A percentile compares a stretch with the other conserved stretches of the same genome.
Conservation (phyloP, 53 echinoderm and acorn worm genomes). For the Apostichopus leukothele region DNA sequence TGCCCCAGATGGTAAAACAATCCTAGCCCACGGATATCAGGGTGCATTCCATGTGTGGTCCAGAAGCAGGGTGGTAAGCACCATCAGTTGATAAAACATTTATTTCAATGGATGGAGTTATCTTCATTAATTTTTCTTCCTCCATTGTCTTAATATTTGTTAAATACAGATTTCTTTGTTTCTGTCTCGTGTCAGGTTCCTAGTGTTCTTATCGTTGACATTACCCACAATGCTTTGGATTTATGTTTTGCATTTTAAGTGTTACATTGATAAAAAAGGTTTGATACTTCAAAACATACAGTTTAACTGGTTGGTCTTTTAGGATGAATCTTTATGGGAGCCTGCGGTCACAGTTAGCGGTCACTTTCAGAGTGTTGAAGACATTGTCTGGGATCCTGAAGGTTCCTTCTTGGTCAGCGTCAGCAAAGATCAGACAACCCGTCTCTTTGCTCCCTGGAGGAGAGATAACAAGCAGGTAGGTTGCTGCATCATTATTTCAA, state of each 20-base stretch:
- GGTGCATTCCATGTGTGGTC: constrained; percentile 90
- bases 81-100: neutral
- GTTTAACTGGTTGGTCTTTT: neutral
- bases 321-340: constrained; percentile 53
- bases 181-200: too few relatives aligned
- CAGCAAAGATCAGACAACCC: constrained; percentile 87
- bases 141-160: too few relatives aligned
- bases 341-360: constrained; percentile 82
- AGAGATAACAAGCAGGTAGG: constrained; percentile 65
- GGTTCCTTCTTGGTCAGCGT: constrained; percentile 78
- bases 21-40: constrained; percentile 75
- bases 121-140: too few relatives aligned
- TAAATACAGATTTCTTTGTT: too few relatives aligned
- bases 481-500: neutral
- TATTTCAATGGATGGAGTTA: too few relatives aligned
- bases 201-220: too few relatives aligned
- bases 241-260: neutral
- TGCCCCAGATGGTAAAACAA: constrained; percentile 63
- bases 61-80: neutral
- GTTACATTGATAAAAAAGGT: neutral
- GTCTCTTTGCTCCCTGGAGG: constrained; percentile 88
- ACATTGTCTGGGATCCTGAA: constrained; percentile 83
- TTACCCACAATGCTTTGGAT: too few relatives aligned
- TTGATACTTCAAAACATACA: neutral
- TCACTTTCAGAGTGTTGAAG: constrained; percentile 89